Base-by-base conservation (phyloP, 2,113 vertebrate genomes). In the Trogon melanurus region DNA sequence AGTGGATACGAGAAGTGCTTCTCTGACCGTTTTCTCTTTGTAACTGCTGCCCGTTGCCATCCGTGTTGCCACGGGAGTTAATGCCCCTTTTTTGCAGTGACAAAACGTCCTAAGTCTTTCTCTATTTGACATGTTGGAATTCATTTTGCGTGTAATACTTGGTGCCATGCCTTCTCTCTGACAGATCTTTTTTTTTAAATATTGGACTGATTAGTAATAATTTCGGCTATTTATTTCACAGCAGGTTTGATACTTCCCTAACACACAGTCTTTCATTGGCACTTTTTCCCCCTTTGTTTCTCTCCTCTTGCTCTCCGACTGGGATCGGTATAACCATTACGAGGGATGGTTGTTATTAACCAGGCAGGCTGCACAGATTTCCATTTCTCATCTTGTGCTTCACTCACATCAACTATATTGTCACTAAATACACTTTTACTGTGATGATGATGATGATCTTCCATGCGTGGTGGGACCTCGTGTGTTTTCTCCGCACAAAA, bases 371-470 rank as follows among this genome's bases (percentile, higher is more conserved):
- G 20, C 56, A 45, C 51, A 56, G 44, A 81, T 87, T 85, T 94
- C 74, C 48, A 26, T 91, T 92, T 79, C 79, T 45, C 53, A 44
- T 45, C 79, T 87, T 82, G 48, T 36, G 27, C 34, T 91, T 88
- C 32, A 8, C 48, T 93, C 48, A 23, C 12, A 41, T 54, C 74
- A 71, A 54, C 36, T 34, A 66, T 8, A 0, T 47, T 92, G 60
- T 65, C 80, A 57, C 56, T 79, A 88, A 80, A 78, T 72, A 65
- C 20, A 5, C 67, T 78, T 95, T 85, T 66, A 32, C 34, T 84
- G 81, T 18, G 47, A 62, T 84, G 81, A 23, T 66, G 32, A 34
- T 70, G 32, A 34, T 62, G 8, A 1, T 73, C 19, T 66, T 91
- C 72, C 69, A 26, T 1, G 2, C 3, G 2, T 30, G 72, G 34